A percentile compares a stretch with the other conserved stretches of the same genome.
Conservation (phyloP, 1,140 invertebrate genomes). For the Zaprionus gabonicus region DNA sequence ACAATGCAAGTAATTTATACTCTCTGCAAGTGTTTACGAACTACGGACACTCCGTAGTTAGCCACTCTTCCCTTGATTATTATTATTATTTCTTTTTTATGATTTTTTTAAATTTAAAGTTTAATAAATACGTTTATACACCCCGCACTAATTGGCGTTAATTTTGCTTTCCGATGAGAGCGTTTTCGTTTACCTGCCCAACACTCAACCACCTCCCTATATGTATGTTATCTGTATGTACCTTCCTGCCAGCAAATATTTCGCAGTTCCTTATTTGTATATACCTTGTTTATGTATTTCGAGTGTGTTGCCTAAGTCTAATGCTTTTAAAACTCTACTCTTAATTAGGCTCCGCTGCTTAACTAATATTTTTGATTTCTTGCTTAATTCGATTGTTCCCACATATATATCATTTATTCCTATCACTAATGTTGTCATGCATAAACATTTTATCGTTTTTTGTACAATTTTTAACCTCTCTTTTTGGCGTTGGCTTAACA, state of each 20-base stretch:
- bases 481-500: constrained; percentile 36
- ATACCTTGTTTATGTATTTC: constrained; percentile 32
- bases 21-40: constrained; percentile 23
- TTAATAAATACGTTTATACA: constrained; percentile 66
- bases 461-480: constrained; percentile 1
- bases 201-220: not conserved
- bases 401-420: constrained; percentile 2
- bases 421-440: constrained; percentile 14
- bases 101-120: constrained; percentile 34
- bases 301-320: constrained; percentile 17
- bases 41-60: constrained; percentile 12
- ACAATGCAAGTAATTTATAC: not conserved
- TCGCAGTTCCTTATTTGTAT: constrained; percentile 14
- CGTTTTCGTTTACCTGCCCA: constrained; percentile 47
- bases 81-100: constrained; percentile 19
- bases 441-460: constrained; percentile 28
- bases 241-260: not conserved
- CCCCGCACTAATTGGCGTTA: constrained; percentile 76
- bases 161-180: constrained; percentile 53
- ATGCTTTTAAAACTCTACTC: constrained; percentile 31
- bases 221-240: constrained; percentile 40
- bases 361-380: constrained; percentile 21
- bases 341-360: constrained; percentile 26
- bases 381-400: constrained; percentile 6
- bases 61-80: constrained; percentile 4